These are phyloP conservation scores for Acarapis woodi DNA, from an alignment of 1,140 invertebrate genomes.

Conservation along the genomic window DNA sequence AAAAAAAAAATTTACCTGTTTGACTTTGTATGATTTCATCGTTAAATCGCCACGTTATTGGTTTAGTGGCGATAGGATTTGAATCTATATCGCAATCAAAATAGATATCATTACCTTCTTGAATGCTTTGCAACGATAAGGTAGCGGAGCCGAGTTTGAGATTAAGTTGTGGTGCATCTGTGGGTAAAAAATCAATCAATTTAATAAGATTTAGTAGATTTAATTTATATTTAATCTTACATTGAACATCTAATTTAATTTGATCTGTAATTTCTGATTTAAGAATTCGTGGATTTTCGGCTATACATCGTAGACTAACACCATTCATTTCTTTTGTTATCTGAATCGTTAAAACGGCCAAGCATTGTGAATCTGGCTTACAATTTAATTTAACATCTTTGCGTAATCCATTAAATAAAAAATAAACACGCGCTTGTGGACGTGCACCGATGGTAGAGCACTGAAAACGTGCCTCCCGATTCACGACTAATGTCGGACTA, in stretches of 20 bases:
- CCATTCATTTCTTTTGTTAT: neutral
- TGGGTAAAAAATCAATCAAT: neutral
- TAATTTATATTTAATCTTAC: neutral
- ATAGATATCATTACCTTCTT: conserved; percentile 47
- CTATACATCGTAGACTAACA: conserved; percentile 1
- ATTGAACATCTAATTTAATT: neutral
- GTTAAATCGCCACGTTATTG: conserved; percentile 8
- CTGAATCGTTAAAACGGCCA: neutral
- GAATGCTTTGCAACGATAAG: conserved; percentile 17
- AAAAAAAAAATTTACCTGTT: conserved; percentile 4
- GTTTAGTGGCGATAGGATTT: conserved; percentile 10
- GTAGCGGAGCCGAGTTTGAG: conserved; percentile 21
- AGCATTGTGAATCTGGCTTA: neutral
- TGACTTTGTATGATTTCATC: conserved; percentile 2
- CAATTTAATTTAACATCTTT: neutral
- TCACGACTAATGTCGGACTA: conserved; percentile 6
- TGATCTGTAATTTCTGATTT: conserved; percentile 5
- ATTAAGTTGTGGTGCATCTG: conserved; percentile 56
- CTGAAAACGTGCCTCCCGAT: conserved; percentile 8
- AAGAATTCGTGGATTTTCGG: conserved; percentile 6
- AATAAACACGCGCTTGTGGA: conserved; percentile 9
- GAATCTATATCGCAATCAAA: conserved; percentile 32
- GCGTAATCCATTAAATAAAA: conserved; percentile 7
- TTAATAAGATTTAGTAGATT: neutral
- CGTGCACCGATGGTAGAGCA: conserved; percentile 10